phyloP scores from a whole-genome alignment of 2,888 invertebrate species.

The Limnephilus lunatus region DNA sequence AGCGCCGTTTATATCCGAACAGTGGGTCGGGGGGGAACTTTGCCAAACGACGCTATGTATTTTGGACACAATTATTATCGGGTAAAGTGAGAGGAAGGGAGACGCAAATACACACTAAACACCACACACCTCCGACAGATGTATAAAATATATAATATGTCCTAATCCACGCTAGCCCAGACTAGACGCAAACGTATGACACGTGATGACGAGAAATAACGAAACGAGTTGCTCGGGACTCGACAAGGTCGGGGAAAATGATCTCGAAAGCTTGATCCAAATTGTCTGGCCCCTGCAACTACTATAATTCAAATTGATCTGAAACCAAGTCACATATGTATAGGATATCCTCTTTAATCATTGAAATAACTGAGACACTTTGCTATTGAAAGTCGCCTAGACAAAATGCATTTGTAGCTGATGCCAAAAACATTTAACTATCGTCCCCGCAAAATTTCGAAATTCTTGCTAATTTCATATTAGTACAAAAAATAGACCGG shows the following conservation, averaged over 20 bases:
- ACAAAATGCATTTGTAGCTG: neutral
- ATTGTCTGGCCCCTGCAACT: neutral
- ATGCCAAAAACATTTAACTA: neutral
- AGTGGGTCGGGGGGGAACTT: conserved; percentile 38
- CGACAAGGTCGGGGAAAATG: conserved; percentile 51
- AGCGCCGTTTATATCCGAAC: conserved; percentile 40
- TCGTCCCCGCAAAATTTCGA: neutral
- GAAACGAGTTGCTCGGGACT: conserved; percentile 15
- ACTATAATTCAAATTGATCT: neutral
- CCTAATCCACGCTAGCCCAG: conserved; percentile 8
- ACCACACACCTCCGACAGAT: neutral
- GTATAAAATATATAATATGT: neutral
- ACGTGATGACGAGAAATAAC: conserved; percentile 40
- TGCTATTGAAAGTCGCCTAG: neutral
- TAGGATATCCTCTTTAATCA: neutral
- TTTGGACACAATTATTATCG: conserved; percentile 39
- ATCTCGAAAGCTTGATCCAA: conserved; percentile 40
- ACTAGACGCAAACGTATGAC: conserved; percentile 11
- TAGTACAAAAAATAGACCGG: neutral
- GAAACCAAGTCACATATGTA: neutral
- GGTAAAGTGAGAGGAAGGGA: conserved; percentile 22
- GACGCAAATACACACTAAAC: neutral
- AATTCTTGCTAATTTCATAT: neutral
- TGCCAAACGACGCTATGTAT: conserved; percentile 43
- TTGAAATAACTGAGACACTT: neutral